A percentile compares a stretch with the other conserved stretches of the same genome.
These are phyloP conservation scores for Perccottus glenii DNA, from an alignment of 2,113 vertebrate species.

Conservation along the genomic window DNA sequence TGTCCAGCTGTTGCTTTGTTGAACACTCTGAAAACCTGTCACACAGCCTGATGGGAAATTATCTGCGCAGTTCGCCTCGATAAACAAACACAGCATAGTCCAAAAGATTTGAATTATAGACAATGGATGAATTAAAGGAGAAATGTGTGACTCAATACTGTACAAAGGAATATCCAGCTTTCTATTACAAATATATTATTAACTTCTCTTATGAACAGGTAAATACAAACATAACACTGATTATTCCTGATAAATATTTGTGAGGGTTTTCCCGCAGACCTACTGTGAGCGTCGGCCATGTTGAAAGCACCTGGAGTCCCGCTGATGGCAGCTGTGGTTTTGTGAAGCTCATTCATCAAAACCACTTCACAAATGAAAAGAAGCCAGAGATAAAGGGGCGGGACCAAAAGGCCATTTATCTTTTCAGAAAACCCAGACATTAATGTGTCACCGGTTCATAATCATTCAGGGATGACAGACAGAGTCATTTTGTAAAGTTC, in stretches of 20 bases:
- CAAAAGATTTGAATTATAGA: background rate
- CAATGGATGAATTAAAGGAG: no score
- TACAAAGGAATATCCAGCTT: no score
- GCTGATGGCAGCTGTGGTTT: constrained; percentile 14
- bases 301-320: constrained; percentile 24
- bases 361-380: background rate
- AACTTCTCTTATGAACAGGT: no score
- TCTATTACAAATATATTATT: no score
- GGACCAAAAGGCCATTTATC: background rate
- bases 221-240: background rate
- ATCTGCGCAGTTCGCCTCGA: constrained; percentile 23
- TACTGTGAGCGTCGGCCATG: background rate
- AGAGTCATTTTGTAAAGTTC: background rate
- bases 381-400: background rate
- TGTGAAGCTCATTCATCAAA: constrained; percentile 17
- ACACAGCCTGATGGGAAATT: constrained; percentile 36
- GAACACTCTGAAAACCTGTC: constrained; percentile 35
- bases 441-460: background rate
- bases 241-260: no score
- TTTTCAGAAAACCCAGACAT: background rate
- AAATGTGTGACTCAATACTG: no score
- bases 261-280: background rate
- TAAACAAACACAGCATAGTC: constrained; percentile 18
- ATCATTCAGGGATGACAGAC: background rate
- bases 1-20: constrained; percentile 48